phyloP scores from a whole-genome alignment of 2,797 vertebrate genomes.

The Furcifer pardalis region DNA sequence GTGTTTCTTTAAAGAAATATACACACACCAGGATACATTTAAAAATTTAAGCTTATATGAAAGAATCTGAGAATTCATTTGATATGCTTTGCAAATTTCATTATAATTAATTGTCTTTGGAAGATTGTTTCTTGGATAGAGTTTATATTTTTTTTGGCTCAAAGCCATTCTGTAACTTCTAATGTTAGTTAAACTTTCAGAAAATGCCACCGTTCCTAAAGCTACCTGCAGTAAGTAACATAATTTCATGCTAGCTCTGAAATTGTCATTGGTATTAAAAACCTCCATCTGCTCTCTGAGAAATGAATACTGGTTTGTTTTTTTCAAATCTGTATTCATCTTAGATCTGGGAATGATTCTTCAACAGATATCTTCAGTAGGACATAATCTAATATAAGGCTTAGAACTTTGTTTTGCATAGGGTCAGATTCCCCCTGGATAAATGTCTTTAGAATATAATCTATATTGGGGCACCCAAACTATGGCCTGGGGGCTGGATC shows the following conservation, averaged over 20 bases:
- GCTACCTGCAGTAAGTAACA: not conserved
- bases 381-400: not conserved
- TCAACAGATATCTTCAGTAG: not conserved
- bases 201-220: not conserved
- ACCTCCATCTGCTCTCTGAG: no score
- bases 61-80: slow-evolving; percentile 48
- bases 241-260: not conserved
- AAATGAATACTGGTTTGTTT: not conserved
- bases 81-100: slow-evolving; percentile 58
- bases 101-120: slow-evolving; percentile 72
- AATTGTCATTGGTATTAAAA: not conserved
- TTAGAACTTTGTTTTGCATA: no score
- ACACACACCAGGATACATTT: not conserved
- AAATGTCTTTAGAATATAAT: not conserved
- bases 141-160: slow-evolving; percentile 51
- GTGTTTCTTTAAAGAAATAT: slow-evolving; percentile 60
- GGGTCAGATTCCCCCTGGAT: not conserved
- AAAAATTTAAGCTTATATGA: not conserved
- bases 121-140: slow-evolving; percentile 49
- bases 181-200: not conserved
- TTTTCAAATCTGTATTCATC: not conserved
- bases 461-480: no score
- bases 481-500: no score
- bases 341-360: not conserved
- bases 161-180: slow-evolving; percentile 41